Evolutionary conservation across 1,140 invertebrate genomes (phyloP), one percentile per base, ranked within the genome.

Genomic region (Papilio polytes): DNA sequence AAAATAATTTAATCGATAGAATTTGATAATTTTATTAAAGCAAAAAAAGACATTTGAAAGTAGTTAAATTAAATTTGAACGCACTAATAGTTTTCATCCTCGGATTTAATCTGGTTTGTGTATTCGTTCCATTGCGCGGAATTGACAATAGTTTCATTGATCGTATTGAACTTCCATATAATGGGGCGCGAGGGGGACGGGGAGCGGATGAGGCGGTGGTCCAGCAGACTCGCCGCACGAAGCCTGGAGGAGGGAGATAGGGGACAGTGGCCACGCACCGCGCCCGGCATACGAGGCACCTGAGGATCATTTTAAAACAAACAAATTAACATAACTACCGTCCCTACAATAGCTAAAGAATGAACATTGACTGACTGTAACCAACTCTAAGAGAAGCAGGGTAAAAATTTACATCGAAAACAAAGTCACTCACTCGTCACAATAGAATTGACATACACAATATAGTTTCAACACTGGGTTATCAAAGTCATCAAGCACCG

Each of bases 91-190:
- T 81, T 36, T 41, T 80, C 81, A 73, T 84, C 79, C 36, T 90
- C 85, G 12, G 85, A 76, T 70, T 87, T 89, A 9, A 80, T 84
- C 44, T 90, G 85, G 56, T 90, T 88, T 12, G 85, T 87, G 51
- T 89, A 91, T 26, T 90, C 87, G 74, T 91, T 93, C 88, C 89
- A 93, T 20, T 84, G 86, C 7, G 87, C 85, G 13, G 91, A 91
- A 82, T 90, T 87, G 26, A 93, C 88, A 13, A 93, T 80, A 18
- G 89, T 87, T 83, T 93, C 91, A 76, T 90, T 92, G 53, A 94
- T 84, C 59, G 93, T 94, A 74, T 94, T 93, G 81, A 92, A 94
- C 85, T 94, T 94, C 91, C 92, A 93, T 56, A 87, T 76, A 31
- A 85, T 80, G 51, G 87, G 81, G 31, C 80, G 83, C 36, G 84